Percentiles rank a stretch among this genome's conserved stretches.
Evolutionary conservation across 2,888 invertebrate species (phyloP).

Genomic region (Epinotia demarniana): DNA sequence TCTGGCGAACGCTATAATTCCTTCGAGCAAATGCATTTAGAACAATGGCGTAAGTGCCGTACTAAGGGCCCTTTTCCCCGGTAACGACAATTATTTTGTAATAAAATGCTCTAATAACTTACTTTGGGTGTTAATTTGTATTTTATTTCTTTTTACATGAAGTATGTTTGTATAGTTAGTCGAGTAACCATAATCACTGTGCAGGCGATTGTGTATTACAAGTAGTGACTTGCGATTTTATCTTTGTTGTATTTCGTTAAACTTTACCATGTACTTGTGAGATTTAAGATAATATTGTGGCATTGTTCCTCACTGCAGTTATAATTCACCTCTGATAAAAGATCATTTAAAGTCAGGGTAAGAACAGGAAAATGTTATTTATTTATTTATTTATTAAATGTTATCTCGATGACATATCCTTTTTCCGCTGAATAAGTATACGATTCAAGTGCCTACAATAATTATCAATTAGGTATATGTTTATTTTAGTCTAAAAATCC

Average conservation of each 20-base stretch:
- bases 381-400: too few relatives aligned
- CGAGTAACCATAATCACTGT: conserved; percentile 27
- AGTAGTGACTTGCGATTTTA: not conserved
- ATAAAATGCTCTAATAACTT: too few relatives aligned
- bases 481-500: not conserved
- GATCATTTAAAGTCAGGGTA: not conserved
- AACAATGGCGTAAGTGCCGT: too few relatives aligned
- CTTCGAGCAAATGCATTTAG: too few relatives aligned
- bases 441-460: not conserved
- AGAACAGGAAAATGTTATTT: not conserved
- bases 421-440: not conserved
- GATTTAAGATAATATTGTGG: not conserved
- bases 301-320: not conserved
- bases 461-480: not conserved
- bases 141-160: not conserved
- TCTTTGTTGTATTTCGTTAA: not conserved
- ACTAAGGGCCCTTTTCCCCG: too few relatives aligned
- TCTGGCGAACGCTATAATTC: too few relatives aligned
- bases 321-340: not conserved
- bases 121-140: not conserved
- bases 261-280: not conserved
- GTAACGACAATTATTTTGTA: too few relatives aligned
- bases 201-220: conserved; percentile 30
- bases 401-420: not conserved
- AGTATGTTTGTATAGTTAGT: conserved; percentile 5